phyloP scores from a whole-genome alignment of 2,888 invertebrate species.

The Mystacides longicornis region DNA sequence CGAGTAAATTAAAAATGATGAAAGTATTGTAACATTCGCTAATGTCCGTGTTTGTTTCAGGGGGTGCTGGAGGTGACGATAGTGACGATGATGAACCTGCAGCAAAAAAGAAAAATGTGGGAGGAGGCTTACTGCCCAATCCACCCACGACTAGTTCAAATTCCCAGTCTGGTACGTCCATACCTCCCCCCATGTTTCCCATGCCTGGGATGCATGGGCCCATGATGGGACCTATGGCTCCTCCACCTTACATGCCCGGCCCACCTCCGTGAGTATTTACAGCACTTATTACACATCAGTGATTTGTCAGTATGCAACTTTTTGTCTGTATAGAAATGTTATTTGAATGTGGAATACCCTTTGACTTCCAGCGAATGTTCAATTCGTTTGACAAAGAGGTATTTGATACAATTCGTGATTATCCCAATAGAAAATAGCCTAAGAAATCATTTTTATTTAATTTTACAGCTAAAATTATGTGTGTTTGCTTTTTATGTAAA shows the following conservation, averaged over 20 bases:
- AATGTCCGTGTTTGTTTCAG: conserved; percentile 3
- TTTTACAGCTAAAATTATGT: too few relatives aligned
- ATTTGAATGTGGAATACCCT: too few relatives aligned
- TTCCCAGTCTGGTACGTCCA: conserved; percentile 55
- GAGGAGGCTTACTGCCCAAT: conserved; percentile 31
- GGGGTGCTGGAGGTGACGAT: conserved; percentile 50
- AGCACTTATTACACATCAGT: neutral
- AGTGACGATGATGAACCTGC: conserved; percentile 81
- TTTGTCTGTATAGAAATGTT: neutral
- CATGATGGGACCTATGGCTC: conserved; percentile 61
- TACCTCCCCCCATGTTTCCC: conserved; percentile 56
- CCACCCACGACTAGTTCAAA: conserved; percentile 38
- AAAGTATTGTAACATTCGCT: too few relatives aligned
- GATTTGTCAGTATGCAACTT: neutral
- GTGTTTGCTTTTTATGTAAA: too few relatives aligned
- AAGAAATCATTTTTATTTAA: too few relatives aligned
- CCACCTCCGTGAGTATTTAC: conserved; percentile 35
- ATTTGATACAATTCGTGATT: too few relatives aligned
- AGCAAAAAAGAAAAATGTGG: conserved; percentile 54
- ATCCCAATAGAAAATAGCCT: too few relatives aligned
- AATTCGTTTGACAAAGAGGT: too few relatives aligned
- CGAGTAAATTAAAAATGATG: too few relatives aligned
- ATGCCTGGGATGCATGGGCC: conserved; percentile 63
- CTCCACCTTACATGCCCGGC: conserved; percentile 65
- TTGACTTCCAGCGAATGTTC: too few relatives aligned